Conservation (phyloP, 2,888 invertebrate genomes). For the Lucinisca nassula region DNA sequence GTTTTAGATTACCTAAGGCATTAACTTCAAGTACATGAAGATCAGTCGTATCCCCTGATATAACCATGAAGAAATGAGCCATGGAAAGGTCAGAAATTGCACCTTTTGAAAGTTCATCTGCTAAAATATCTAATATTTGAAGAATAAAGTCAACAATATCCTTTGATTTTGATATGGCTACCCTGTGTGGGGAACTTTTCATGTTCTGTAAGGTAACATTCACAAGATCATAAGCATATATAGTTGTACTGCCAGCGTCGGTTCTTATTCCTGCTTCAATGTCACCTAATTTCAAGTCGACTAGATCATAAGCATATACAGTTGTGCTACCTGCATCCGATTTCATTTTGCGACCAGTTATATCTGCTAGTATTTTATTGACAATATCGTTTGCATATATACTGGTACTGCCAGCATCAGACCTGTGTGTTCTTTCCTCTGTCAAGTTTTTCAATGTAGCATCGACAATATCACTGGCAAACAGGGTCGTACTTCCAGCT, state of each 20-base stretch:
- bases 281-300: conserved; percentile 39
- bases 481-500: background rate
- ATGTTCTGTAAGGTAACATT: conserved; percentile 47
- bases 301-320: conserved; percentile 32
- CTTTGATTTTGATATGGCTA: background rate
- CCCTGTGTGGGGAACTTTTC: background rate
- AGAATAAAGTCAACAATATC: conserved; percentile 59
- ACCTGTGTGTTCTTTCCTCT: background rate
- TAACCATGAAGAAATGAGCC: conserved; percentile 59
- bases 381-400: conserved; percentile 39
- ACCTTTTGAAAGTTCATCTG: conserved; percentile 49
- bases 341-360: too few species aligned
- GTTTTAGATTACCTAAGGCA: conserved; percentile 39
- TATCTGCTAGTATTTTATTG: too few species aligned
- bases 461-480: background rate
- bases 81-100: conserved; percentile 61
- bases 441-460: background rate
- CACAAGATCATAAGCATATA: conserved; percentile 40
- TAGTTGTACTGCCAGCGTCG: conserved; percentile 42
- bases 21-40: conserved; percentile 52
- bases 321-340: conserved; percentile 43
- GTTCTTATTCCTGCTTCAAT: conserved; percentile 20
- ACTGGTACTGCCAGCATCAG: conserved; percentile 40
- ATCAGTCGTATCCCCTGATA: conserved; percentile 43
- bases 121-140: conserved; percentile 44